A percentile compares a stretch with the other conserved stretches of the same genome.
These are phyloP conservation scores for Oryctolagus cuniculus DNA, from an alignment of 2,113 vertebrate species.

Conservation along the genomic window mOryCun1.1 NC_091433.1:64461001-64461500, in stretches of 20 bases:
- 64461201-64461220: neutral
- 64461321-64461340: no score
- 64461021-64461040: neutral
- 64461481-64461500: no score
- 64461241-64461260: neutral
- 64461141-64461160: neutral
- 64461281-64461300: neutral
- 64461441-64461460: neutral
- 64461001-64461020: neutral
- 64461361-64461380: neutral
- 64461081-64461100: neutral
- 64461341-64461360: fast-evolving
- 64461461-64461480: neutral
- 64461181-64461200: neutral
- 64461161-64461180: neutral
- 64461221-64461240: neutral
- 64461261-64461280: neutral
- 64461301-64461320: neutral
- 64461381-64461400: constrained; percentile 26
- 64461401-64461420: neutral
- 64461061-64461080: neutral
- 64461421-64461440: constrained; percentile 48
- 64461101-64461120: neutral
- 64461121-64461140: neutral
- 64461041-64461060: neutral